A percentile compares a stretch with the other conserved stretches of the same genome.
phyloP scores from a whole-genome alignment of 2,113 vertebrate species.

The Podarcis cretensis region DNA sequence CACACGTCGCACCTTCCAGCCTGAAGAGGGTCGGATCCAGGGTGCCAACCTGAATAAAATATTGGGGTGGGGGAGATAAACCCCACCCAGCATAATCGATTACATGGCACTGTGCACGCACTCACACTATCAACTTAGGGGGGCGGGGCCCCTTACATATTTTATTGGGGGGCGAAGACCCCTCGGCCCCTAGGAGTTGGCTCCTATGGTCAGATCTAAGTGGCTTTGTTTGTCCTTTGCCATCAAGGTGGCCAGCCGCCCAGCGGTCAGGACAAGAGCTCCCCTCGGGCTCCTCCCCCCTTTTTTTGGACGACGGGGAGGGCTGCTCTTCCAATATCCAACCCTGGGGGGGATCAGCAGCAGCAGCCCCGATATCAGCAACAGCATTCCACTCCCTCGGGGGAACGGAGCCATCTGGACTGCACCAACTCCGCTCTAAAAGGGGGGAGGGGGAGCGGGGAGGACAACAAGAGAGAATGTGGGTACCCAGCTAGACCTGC shows the following conservation, averaged over 20 bases:
- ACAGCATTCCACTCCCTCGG: not conserved
- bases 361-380: not conserved
- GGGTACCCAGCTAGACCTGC: not conserved
- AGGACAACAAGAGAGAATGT: not conserved
- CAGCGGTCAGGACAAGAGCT: no score
- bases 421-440: not conserved
- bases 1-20: not conserved
- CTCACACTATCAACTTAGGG: no score
- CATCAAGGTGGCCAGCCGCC: no score
- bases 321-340: not conserved
- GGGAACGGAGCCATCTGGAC: not conserved
- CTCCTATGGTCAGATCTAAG: no score
- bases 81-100: no score
- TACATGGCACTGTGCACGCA: no score
- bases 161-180: no score
- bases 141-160: no score
- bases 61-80: no score
- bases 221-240: not conserved
- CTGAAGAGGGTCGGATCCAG: not conserved
- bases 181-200: no score
- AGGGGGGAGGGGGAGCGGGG: not conserved
- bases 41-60: no score
- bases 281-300: not conserved
- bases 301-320: no score
- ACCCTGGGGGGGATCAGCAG: not conserved